Percentiles rank a stretch among this genome's conserved stretches.
These are phyloP conservation scores for Eurytoma adleriae DNA, from an alignment of 2,888 invertebrate species.

Conservation along the genomic window DNA sequence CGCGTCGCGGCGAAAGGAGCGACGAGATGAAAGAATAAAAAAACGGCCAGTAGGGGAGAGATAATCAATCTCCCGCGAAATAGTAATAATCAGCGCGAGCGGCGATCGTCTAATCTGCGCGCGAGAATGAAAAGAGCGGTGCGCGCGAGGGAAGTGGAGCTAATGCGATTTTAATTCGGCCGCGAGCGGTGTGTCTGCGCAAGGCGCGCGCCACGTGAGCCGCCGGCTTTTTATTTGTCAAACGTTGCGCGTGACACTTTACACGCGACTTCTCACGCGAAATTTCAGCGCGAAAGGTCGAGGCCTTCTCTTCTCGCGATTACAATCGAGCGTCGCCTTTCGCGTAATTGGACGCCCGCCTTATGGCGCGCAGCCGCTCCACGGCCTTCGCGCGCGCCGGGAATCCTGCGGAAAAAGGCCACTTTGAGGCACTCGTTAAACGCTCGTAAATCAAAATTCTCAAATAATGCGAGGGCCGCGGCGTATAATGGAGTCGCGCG, in stretches of 20 bases:
- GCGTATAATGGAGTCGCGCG: slow-evolving; percentile 17
- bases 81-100: slow-evolving; percentile 1
- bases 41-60: not conserved
- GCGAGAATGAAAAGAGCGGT: not conserved
- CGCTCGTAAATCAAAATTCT: slow-evolving; percentile 34
- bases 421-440: slow-evolving; percentile 16
- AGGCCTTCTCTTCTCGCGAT: slow-evolving; percentile 24
- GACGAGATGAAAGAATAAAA: not conserved
- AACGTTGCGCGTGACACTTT: slow-evolving; percentile 36
- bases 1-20: not conserved
- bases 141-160: slow-evolving; percentile 7
- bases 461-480: not conserved
- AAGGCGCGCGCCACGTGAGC: slow-evolving; percentile 4
- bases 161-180: slow-evolving; percentile 47
- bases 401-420: slow-evolving; percentile 19
- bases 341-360: slow-evolving; percentile 27
- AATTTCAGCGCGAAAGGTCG: slow-evolving; percentile 46
- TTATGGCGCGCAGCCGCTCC: not conserved
- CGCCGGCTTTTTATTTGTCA: slow-evolving; percentile 36
- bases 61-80: slow-evolving; percentile 8
- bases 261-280: slow-evolving; percentile 53
- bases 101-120: not conserved
- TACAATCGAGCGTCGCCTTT: slow-evolving; percentile 5
- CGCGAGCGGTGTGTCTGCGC: not conserved
- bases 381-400: slow-evolving; percentile 9